Conservation (phyloP, 2,888 invertebrate species). For the Pristionchus japonicus region DNA sequence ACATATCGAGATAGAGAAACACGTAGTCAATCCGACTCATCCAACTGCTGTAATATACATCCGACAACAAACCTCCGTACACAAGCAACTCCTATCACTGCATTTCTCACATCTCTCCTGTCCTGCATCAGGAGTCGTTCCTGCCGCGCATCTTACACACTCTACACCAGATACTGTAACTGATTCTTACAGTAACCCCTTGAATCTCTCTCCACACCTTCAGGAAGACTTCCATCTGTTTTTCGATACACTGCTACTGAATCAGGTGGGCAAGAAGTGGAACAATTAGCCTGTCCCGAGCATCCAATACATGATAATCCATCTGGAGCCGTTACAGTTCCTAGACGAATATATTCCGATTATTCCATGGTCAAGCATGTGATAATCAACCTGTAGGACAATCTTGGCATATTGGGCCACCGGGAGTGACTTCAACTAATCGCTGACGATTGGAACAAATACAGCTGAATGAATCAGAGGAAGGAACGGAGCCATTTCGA, state of each 20-base stretch:
- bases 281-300: not conserved
- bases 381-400: conserved; percentile 24
- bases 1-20: no score
- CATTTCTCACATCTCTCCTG: conserved; percentile 42
- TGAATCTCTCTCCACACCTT: not conserved
- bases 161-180: conserved; percentile 36
- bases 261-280: conserved; percentile 13
- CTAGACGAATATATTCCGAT: not conserved
- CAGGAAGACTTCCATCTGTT: conserved; percentile 24
- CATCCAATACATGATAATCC: conserved; percentile 34
- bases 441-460: conserved; percentile 11
- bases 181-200: not conserved
- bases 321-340: conserved; percentile 30
- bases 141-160: not conserved
- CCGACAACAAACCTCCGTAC: conserved; percentile 8
- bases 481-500: conserved; percentile 45
- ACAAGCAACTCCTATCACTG: conserved; percentile 24
- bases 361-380: no score
- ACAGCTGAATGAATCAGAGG: conserved; percentile 8
- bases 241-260: conserved; percentile 22
- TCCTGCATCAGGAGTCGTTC: not conserved
- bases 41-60: not conserved
- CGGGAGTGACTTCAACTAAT: conserved; percentile 16
- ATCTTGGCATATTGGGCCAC: conserved; percentile 12
- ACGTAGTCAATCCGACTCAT: not conserved